Base-by-base conservation (phyloP, 53 echinoderm and acorn worm species). In the Holothuria scabra region DNA sequence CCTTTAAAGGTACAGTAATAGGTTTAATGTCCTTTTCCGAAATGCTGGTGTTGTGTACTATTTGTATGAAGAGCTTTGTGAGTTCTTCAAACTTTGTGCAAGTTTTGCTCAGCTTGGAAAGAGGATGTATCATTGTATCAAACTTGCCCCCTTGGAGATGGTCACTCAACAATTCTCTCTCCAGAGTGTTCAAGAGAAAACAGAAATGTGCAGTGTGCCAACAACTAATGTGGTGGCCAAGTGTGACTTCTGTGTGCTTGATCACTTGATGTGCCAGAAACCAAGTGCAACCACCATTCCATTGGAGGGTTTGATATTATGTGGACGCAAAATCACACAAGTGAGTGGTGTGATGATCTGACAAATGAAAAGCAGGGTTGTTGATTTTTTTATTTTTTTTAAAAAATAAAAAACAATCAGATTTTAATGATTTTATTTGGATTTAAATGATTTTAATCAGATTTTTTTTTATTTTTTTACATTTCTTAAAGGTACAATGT, bases 171-270 rank as follows among this genome's bases (percentile, higher is more conserved):
- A n/a, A n/a, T n/a, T n/a, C n/a, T n/a, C n/a, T 60, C 19, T 88
- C 10, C 5, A 60, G 84, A 58, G 48, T 76, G 84, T 65, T 34
- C 33, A 79, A 32, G 44, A 33, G 56, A 66, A 46, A 67, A 4
- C 59, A 2, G 89, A 84, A 67, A 79, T 74, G 19, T 25, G 1
- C 29, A 89, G 89, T 84, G 84, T 89, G 18, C 86, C 79, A 0
- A 80, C 64, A 21, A 79, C 86, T 1, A 86, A 41, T 41, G 41
- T 41, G 6, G 72, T 80, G 79, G 49, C 46, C 28, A 66, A 79
- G 66, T 26, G 79, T 67, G 69, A 89, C 49, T 89, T 89, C 70
- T 85, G 89, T 5, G 80, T 89, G 85, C 79, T 89, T 5, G 89
- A 89, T 49, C 64, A 85, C 28, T 6, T 89, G 22, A 78, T 89